Evolutionary conservation across 2,888 invertebrate species (phyloP).

Genomic region (Eilema sororculum): DNA sequence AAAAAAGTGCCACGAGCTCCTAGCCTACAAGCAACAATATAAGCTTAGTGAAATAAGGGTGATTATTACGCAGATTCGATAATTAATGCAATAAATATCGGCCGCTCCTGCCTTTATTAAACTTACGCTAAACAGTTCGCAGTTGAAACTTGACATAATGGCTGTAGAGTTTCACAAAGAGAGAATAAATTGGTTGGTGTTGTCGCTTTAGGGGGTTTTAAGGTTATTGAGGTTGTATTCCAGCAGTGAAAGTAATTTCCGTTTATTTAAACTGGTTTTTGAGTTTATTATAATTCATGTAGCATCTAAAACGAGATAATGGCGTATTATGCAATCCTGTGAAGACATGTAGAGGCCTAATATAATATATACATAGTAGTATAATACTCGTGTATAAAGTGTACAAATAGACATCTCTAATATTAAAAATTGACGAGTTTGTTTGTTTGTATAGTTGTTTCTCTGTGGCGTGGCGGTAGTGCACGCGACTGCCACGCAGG

Average conservation of each 20-base stretch:
- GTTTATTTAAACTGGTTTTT: too few relatives aligned
- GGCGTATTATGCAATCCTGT: too few relatives aligned
- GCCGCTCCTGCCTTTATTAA: slow-evolving; percentile 12
- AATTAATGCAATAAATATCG: slow-evolving; percentile 63
- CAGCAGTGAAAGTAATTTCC: neutral
- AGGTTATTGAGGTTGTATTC: neutral
- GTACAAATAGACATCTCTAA: too few relatives aligned
- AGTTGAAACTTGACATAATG: slow-evolving; percentile 1
- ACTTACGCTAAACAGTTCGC: slow-evolving; percentile 5
- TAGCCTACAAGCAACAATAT: slow-evolving; percentile 21
- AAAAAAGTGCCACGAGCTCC: neutral
- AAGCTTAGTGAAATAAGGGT: slow-evolving; percentile 8
- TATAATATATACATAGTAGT: too few relatives aligned
- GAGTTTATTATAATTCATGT: too few relatives aligned
- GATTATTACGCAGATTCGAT: slow-evolving; percentile 54
- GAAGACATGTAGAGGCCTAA: too few relatives aligned
- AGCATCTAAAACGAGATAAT: too few relatives aligned
- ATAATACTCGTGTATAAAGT: too few relatives aligned
- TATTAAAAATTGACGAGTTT: too few relatives aligned
- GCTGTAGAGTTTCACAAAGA: neutral
- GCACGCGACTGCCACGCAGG: too few relatives aligned
- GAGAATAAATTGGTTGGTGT: slow-evolving; percentile 1
- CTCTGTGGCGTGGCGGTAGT: too few relatives aligned
- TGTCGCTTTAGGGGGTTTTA: neutral
- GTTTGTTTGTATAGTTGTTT: too few relatives aligned